Evolutionary conservation across 2,888 invertebrate genomes (phyloP).

Genomic region (Drosophila picticornis): DNA sequence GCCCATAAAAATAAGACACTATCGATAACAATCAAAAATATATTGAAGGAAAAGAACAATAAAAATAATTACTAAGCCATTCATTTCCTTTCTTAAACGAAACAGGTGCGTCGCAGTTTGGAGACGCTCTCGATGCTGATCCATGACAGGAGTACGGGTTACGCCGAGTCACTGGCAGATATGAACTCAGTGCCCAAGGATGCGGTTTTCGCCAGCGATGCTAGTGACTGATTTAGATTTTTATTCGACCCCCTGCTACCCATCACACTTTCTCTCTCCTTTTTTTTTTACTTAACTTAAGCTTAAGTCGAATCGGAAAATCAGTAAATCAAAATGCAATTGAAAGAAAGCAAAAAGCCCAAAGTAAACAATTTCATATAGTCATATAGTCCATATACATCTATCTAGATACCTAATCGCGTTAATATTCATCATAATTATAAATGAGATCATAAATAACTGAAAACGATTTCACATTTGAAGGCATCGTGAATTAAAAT

Average conservation of each 20-base stretch:
- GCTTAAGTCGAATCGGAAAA: conserved; percentile 10
- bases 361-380: conserved; percentile 40
- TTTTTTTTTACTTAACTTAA: conserved; percentile 9
- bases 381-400: conserved; percentile 33
- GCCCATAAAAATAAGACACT: background rate
- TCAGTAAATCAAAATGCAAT: conserved; percentile 9
- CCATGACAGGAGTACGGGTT: conserved; percentile 83
- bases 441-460: conserved; percentile 18
- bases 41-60: background rate
- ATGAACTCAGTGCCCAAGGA: conserved; percentile 6
- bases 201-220: conserved; percentile 53
- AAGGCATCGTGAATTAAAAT: background rate
- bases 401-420: conserved; percentile 8
- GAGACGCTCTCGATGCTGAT: conserved; percentile 92
- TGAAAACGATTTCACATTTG: conserved; percentile 3
- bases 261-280: conserved; percentile 7
- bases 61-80: conserved; percentile 35
- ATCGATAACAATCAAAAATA: background rate
- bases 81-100: background rate
- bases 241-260: background rate
- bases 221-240: conserved; percentile 81
- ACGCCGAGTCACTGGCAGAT: conserved; percentile 35
- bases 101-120: conserved; percentile 91
- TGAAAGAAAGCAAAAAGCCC: conserved; percentile 38
- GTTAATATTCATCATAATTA: conserved; percentile 15